Conservation (phyloP, 2,113 vertebrate genomes). For the Odocoileus hemionus region DNA sequence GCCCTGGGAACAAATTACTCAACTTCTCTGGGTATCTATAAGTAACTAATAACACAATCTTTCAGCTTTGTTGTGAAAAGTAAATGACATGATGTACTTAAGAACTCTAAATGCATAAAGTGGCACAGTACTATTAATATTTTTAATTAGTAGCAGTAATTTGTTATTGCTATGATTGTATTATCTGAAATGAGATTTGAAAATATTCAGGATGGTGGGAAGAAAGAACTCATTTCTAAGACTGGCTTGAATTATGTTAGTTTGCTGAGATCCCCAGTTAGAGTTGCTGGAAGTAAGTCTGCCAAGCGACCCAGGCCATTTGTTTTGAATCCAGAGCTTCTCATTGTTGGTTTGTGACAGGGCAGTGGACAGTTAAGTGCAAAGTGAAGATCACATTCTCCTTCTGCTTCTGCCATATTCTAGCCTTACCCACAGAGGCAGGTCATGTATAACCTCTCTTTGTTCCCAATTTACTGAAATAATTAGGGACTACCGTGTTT, state of each 20-base stretch:
- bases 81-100: background rate
- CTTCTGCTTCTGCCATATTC: background rate
- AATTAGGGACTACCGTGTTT: background rate
- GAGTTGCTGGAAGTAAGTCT: background rate
- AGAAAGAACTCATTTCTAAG: background rate
- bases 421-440: background rate
- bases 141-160: background rate
- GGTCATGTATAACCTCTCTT: background rate
- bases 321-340: background rate
- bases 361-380: background rate
- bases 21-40: background rate
- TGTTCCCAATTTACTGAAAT: background rate
- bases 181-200: background rate
- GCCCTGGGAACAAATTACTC: background rate
- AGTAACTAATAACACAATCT: background rate
- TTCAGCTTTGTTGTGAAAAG: background rate
- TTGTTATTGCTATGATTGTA: background rate
- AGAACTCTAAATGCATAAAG: background rate
- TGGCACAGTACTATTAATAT: background rate
- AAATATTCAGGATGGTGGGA: background rate
- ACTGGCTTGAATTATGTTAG: background rate
- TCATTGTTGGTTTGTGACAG: background rate
- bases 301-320: background rate
- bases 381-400: background rate
- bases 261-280: background rate